These are phyloP conservation scores for Syngnathus floridae DNA, from an alignment of 2,113 vertebrate genomes.

Conservation along the genomic window DNA sequence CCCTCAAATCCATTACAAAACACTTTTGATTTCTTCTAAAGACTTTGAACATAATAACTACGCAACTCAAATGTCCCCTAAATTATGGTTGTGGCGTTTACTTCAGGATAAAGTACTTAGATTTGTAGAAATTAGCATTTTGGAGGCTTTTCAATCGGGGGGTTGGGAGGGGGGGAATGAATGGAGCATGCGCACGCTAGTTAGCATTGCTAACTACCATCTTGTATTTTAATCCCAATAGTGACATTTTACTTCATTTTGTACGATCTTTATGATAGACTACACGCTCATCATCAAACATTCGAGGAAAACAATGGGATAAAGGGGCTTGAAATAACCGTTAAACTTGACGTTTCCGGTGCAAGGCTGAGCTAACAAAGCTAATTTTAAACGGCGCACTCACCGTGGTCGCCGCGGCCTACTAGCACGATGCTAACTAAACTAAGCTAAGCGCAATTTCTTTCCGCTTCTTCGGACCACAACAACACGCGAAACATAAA, in stretches of 20 bases:
- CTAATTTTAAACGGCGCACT: conserved; percentile 5
- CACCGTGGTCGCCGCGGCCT: not conserved
- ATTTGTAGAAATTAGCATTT: conserved; percentile 39
- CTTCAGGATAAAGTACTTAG: conserved; percentile 5
- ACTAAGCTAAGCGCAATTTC: conserved; percentile 57
- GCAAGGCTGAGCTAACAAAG: conserved; percentile 6
- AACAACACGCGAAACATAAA: conserved; percentile 25
- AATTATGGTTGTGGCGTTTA: not conserved
- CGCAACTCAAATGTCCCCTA: accelerated
- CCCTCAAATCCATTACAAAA: not conserved
- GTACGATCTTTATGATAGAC: not conserved
- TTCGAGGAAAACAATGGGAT: accelerated
- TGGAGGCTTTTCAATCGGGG: not conserved
- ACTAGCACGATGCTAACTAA: conserved; percentile 11
- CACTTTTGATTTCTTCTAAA: not conserved
- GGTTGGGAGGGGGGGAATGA: conserved; percentile 37
- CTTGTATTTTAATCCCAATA: conserved; percentile 8
- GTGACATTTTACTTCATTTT: not conserved
- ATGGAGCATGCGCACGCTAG: conserved; percentile 58
- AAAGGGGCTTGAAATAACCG: not conserved
- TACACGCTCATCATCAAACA: accelerated
- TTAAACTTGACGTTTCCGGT: conserved; percentile 5
- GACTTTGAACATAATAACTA: too few species aligned
- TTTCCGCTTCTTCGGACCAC: conserved; percentile 41
- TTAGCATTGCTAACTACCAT: conserved; percentile 44